Conservation (phyloP, 2,797 vertebrate species). For the Heteromormyrus szaboi region DNA sequence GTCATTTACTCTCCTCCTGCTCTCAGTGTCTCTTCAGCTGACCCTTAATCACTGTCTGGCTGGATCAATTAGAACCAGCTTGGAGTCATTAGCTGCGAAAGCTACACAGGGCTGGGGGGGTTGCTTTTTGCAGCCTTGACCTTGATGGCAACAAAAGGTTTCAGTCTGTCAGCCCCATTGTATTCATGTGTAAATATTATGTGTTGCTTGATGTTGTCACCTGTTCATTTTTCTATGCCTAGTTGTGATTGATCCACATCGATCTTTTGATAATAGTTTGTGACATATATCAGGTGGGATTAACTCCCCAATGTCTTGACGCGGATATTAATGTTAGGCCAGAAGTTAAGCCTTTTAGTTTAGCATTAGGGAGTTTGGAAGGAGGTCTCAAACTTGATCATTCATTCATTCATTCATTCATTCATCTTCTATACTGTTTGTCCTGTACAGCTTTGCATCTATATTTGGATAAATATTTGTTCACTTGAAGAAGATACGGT, state of each 20-base stretch:
- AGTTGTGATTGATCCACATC: background rate
- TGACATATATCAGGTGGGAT: background rate
- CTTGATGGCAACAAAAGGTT: background rate
- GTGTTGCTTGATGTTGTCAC: background rate
- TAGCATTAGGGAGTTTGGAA: background rate
- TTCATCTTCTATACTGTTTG: background rate
- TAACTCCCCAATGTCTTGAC: background rate
- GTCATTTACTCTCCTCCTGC: background rate
- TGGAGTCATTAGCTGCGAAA: background rate
- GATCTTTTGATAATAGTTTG: background rate
- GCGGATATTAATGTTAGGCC: background rate
- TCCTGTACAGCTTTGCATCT: background rate
- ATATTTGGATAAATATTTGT: background rate
- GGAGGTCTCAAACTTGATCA: background rate
- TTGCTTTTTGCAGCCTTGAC: background rate
- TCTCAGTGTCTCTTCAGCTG: background rate
- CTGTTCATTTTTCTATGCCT: background rate
- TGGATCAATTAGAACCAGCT: background rate
- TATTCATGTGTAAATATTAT: background rate
- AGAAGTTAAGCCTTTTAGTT: background rate
- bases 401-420: background rate
- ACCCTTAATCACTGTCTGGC: constrained; percentile 5
- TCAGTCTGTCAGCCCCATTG: background rate
- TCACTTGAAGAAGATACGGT: background rate
- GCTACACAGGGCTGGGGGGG: background rate